phyloP scores from a whole-genome alignment of 2,113 vertebrate genomes.

The Ondatra zibethicus region DNA sequence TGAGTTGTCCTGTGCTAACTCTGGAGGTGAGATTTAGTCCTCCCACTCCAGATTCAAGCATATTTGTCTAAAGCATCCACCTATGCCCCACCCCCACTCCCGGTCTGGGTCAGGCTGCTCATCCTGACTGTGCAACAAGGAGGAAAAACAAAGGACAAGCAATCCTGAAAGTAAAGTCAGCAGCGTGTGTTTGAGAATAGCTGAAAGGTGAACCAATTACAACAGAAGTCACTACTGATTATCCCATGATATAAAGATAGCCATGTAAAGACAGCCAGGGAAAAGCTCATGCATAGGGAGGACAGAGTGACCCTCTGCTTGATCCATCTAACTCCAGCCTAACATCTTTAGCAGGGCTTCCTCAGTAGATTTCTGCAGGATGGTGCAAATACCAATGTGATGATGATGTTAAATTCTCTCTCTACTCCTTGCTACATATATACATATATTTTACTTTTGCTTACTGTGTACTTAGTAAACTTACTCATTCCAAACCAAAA shows the following conservation, averaged over 20 bases:
- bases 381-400: no score
- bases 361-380: neutral
- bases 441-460: neutral
- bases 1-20: neutral
- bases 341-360: no score
- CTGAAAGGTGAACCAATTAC: neutral
- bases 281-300: neutral
- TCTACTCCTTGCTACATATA: neutral
- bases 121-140: no score
- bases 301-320: neutral
- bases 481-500: neutral
- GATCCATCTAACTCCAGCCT: neutral
- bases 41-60: neutral
- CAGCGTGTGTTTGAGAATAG: neutral
- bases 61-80: neutral
- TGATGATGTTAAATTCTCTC: neutral
- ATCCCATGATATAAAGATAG: neutral
- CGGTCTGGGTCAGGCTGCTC: neutral
- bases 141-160: fast-evolving
- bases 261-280: no score
- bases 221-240: neutral
- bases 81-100: no score
- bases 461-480: neutral
- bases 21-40: neutral
- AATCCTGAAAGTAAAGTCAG: neutral